Evolutionary conservation across 2,888 invertebrate genomes (phyloP).

Genomic region (Thymelicus sylvestris): DNA sequence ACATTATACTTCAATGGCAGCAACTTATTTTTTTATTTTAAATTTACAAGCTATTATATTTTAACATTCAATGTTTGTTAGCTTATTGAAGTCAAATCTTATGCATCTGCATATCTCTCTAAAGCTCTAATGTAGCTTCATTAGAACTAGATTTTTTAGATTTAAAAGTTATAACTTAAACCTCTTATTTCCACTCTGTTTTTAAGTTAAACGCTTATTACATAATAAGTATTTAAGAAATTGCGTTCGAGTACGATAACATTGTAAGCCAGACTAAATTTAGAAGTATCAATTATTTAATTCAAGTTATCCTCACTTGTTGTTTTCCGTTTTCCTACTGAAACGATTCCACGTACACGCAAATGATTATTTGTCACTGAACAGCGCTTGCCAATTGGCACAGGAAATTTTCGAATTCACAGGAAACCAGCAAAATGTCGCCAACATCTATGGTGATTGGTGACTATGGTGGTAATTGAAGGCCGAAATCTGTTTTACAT

Average conservation of each 20-base stretch:
- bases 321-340: constrained; percentile 11
- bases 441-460: constrained; percentile 35
- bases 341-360: constrained; percentile 24
- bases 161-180: no score
- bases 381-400: constrained; percentile 35
- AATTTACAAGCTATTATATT: no score
- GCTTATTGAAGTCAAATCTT: no score
- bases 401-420: constrained; percentile 36
- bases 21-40: no score
- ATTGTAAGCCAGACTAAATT: neutral
- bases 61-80: no score
- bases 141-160: no score
- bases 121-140: no score
- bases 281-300: neutral
- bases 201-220: no score
- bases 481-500: constrained; percentile 26
- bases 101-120: no score
- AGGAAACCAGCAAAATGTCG: constrained; percentile 27
- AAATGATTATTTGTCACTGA: constrained; percentile 36
- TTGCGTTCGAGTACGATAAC: neutral
- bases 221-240: no score
- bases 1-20: no score
- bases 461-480: constrained; percentile 34
- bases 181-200: no score
- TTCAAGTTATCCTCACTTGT: constrained; percentile 2